Percentiles rank a stretch among this genome's conserved stretches.
Evolutionary conservation across 2,888 invertebrate species (phyloP).

Genomic region (Drosophila histrio): DNA sequence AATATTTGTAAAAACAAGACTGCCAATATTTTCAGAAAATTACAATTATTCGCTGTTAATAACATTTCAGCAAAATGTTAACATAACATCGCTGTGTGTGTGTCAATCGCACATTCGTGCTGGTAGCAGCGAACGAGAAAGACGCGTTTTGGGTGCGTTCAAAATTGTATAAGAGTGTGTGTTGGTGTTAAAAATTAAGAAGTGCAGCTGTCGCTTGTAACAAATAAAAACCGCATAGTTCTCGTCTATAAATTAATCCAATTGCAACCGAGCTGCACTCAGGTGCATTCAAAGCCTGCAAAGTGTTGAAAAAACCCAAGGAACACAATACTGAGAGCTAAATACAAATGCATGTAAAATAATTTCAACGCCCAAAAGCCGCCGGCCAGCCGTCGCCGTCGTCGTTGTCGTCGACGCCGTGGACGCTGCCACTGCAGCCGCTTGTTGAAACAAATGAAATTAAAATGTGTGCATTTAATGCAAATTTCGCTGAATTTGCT

Average conservation of each 20-base stretch:
- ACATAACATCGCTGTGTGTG: not conserved
- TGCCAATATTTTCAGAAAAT: not conserved
- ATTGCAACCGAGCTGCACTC: conserved; percentile 29
- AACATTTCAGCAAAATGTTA: conserved; percentile 39
- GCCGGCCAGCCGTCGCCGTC: conserved; percentile 62
- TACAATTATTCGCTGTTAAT: conserved; percentile 29
- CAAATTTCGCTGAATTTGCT: conserved; percentile 50
- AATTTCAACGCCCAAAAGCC: conserved; percentile 73
- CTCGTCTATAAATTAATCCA: conserved; percentile 23
- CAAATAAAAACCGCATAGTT: conserved; percentile 61
- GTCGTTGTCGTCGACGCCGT: conserved; percentile 27
- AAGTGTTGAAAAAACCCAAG: conserved; percentile 10
- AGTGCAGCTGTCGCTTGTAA: conserved; percentile 74
- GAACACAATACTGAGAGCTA: conserved; percentile 3
- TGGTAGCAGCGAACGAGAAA: conserved; percentile 62
- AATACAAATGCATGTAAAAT: conserved; percentile 49
- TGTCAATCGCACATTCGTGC: conserved; percentile 53
- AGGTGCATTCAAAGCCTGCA: conserved; percentile 16
- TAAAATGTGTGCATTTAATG: conserved; percentile 53
- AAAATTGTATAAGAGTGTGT: conserved; percentile 30
- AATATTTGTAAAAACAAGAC: not conserved
- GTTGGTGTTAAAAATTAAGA: conserved; percentile 50
- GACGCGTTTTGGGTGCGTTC: conserved; percentile 63
- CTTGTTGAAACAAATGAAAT: conserved; percentile 62
- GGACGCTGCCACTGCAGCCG: conserved; percentile 26